Evolutionary conservation across 2,113 vertebrate species (phyloP).

Genomic region (Nothocercus nigrocapillus): DNA sequence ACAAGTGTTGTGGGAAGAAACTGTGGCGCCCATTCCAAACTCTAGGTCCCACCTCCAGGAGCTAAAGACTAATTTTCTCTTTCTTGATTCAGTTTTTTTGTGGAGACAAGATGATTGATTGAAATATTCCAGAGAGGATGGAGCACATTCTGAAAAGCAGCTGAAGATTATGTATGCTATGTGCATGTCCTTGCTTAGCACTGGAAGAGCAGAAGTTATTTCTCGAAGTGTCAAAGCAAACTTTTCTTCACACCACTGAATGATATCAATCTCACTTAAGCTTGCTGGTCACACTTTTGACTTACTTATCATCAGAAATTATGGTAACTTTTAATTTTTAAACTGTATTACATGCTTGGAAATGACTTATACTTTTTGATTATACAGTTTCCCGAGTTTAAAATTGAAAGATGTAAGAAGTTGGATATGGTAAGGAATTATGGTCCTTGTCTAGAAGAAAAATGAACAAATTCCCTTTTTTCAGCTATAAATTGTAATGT

Average conservation of each 20-base stretch:
- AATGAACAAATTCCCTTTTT: not conserved
- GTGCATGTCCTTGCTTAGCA: not conserved
- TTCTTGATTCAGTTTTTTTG: not conserved
- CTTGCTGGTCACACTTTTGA: not conserved
- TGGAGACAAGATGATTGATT: not conserved
- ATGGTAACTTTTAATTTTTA: constrained; percentile 23
- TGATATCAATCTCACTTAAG: constrained; percentile 47
- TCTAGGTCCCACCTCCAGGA: not conserved
- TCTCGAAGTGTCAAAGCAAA: constrained; percentile 41
- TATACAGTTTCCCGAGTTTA: not conserved
- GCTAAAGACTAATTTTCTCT: not conserved
- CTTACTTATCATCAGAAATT: constrained; percentile 32
- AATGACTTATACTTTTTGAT: not conserved
- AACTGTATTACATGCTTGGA: not conserved
- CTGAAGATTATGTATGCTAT: not conserved
- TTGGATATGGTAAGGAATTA: fast-evolving
- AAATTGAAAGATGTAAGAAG: not conserved
- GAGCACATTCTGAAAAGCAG: constrained; percentile 16
- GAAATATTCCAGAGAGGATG: not conserved
- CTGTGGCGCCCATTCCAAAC: too few species aligned
- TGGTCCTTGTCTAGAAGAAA: not conserved
- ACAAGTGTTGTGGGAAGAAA: not conserved
- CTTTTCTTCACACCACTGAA: not conserved
- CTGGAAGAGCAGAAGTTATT: constrained; percentile 13
- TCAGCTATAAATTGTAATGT: not conserved